Evolutionary conservation across 2,888 invertebrate species (phyloP), one percentile per base, ranked within the genome.

Genomic region (Cheilosia impressa): DNA sequence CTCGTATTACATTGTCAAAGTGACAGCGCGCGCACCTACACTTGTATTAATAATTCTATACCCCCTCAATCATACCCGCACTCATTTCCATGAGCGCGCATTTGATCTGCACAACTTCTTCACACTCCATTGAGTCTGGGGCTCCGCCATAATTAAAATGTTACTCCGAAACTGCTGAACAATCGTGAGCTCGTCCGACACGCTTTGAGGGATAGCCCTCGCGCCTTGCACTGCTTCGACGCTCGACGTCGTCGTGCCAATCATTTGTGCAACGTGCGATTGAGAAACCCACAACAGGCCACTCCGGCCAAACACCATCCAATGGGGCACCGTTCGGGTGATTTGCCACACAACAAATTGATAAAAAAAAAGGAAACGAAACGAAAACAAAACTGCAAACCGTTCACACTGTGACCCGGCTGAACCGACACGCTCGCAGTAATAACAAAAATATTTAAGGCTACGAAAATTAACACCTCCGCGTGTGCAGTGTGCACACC

Each of bases 401-500:
- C 62, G 71, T 75, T 78, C 81, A 81, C 80, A 81, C 77, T 81
- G 88, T 92, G 91, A 92, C 91, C 91, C 89, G 88, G 87, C 87
- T 90, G 92, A 92, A 91, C 92, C 91, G 91, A 90, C 92, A 92
- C 91, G 92, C 90, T 92, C 90, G 89, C 77, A 90, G 91, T 91
- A 90, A 91, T 91, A 92, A 90, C 89, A 90, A 91, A 91, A 91
- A 91, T 91, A 91, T 91, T 91, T 91, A 91, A 90, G 89, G 89
- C 90, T 77, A 90, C 89, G 90, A 90, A 91, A 92, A 92, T 92
- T 92, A 92, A 92, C 91, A 92, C 91, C 91, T 92, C 90, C 71
- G 71, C 71, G 71, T 53, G 71, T 75, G 80, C 78, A n/a, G 31
- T 31, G 31, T 31, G 7, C 31, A 31, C 19, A 31, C 27, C 34